phyloP scores from a whole-genome alignment of 1,140 invertebrate genomes.

The Melitaea cinxia region DNA sequence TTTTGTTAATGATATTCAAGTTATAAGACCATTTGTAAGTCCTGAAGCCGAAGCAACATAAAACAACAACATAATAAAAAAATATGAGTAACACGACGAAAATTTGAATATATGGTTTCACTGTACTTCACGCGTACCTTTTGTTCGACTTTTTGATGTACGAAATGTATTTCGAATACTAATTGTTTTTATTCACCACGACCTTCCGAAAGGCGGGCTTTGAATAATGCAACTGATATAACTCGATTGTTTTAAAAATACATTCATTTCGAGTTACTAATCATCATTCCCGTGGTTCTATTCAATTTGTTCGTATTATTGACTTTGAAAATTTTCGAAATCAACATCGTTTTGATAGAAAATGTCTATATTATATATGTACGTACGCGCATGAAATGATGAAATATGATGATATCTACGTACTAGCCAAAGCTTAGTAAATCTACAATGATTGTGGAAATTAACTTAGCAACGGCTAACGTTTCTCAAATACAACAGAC shows the following conservation, averaged over 20 bases:
- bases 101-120: constrained; percentile 4
- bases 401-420: too few species aligned
- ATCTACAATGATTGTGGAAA: too few species aligned
- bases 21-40: too few species aligned
- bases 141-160: constrained; percentile 7
- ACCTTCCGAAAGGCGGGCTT: neutral
- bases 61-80: neutral
- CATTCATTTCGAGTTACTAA: neutral
- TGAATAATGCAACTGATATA: constrained; percentile 13
- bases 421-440: too few species aligned
- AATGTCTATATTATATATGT: neutral
- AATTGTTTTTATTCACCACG: neutral
- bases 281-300: neutral
- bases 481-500: too few species aligned
- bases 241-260: constrained; percentile 4
- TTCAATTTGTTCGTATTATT: constrained; percentile 1
- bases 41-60: too few species aligned
- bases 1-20: too few species aligned
- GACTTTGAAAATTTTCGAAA: constrained; percentile 1
- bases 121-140: neutral
- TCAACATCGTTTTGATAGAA: neutral
- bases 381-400: too few species aligned
- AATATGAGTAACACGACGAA: neutral
- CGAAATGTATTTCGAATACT: constrained; percentile 11
- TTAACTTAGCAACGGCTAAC: too few species aligned